Base-by-base conservation (phyloP, 1,140 invertebrate species). In the Atopsyche davidsoni region DNA sequence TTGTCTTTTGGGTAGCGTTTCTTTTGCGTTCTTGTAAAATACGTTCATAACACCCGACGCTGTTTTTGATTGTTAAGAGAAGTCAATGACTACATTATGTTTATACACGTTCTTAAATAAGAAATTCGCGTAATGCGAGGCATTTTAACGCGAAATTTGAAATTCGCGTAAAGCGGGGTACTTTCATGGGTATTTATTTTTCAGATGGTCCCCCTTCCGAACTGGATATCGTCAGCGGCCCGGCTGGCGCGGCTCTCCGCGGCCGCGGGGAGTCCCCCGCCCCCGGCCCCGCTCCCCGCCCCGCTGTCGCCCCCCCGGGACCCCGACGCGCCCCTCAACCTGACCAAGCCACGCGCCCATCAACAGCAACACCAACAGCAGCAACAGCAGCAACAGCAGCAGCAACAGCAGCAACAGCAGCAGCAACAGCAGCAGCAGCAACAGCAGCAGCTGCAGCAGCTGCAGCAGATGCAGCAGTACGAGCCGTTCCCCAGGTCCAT, bases 271-370 rank as follows among this genome's bases (percentile, higher is more conserved):
- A 21, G 24, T 9, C 69, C 67, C 21, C 64, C 72, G 6, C 72
- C 70, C 32, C 75, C 73, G 28, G 71, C 75, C 35, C 70, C 69
- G n/a, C 62, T 63, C 63, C 64, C 65, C 14, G 67, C 67, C 7
- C 65, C 65, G 4, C 63, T 65, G 34, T 58, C 65, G 38, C 66
- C 71, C 2, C 68, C 72, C 17, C 68, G 72, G 10, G 83, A 87
- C 59, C 76, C 85, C 3, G 90, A 94, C 60, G 82, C 86, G 0
- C 91, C 91, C 0, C 71, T 95, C 1, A 94, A 94, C 69, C 79
- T 95, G 4, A 87, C 82, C 54, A 94, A 94, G 70, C 90, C 90
- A 19, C 87, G 92, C 62, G 77, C 75, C 14, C 67, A 68, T 53
- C 64, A 70, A 4, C 67, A 70, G 11, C 64, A 57, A 9, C 56